A percentile compares a stretch with the other conserved stretches of the same genome.
phyloP scores from a whole-genome alignment of 2,888 invertebrate species.

The Xylophagus ater region DNA sequence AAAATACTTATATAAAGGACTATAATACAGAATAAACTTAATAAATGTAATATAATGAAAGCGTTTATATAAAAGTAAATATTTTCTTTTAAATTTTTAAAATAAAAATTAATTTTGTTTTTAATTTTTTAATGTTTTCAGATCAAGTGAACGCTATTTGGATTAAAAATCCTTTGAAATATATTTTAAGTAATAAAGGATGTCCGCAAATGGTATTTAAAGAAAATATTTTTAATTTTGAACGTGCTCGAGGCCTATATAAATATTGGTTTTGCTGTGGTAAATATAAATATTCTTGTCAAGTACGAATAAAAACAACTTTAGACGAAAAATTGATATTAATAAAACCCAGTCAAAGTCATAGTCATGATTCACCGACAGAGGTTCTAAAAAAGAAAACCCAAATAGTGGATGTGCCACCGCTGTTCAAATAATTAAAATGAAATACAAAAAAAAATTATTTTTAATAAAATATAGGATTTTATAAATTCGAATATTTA shows the following conservation, averaged over 20 bases:
- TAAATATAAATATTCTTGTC: slow-evolving; percentile 10
- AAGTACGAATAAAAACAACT: slow-evolving; percentile 11
- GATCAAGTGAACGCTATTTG: background rate
- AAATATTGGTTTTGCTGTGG: slow-evolving; percentile 12
- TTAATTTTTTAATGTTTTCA: slow-evolving; percentile 1
- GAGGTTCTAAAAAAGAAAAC: slow-evolving; percentile 4
- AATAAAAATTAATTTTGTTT: no score
- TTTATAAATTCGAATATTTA: no score
- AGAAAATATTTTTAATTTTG: slow-evolving; percentile 12
- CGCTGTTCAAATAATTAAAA: no score
- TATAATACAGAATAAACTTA: no score
- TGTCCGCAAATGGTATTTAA: slow-evolving; percentile 10
- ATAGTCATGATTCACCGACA: slow-evolving; percentile 8
- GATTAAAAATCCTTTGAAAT: slow-evolving; percentile 7
- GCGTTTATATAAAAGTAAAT: no score
- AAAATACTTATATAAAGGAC: no score
- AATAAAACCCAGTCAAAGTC: slow-evolving; percentile 7
- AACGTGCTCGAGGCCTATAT: slow-evolving; percentile 8
- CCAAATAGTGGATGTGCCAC: no score
- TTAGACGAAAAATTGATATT: slow-evolving; percentile 9
- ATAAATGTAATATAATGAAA: no score
- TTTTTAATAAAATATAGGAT: no score
- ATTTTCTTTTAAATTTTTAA: no score
- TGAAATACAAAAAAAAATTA: no score
- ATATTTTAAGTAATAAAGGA: slow-evolving; percentile 12